Conservation (phyloP, 2,888 invertebrate species). For the Chouioia cunea region DNA sequence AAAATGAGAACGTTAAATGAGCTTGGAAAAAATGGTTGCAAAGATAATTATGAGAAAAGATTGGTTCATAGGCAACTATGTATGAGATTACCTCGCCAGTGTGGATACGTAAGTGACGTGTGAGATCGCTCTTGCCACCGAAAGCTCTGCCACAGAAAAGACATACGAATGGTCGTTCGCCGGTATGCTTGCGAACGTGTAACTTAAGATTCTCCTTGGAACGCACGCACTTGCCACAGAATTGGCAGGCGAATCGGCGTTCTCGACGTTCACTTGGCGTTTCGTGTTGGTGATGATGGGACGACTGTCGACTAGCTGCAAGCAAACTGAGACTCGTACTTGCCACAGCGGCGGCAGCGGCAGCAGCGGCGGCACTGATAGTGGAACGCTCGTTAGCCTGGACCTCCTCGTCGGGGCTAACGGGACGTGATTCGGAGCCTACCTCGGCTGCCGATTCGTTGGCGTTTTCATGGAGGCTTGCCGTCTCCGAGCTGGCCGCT, state of each 20-base stretch:
- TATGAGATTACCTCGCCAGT: slow-evolving; percentile 76
- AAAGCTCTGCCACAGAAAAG: slow-evolving; percentile 90
- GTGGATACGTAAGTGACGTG: slow-evolving; percentile 88
- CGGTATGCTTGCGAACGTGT: slow-evolving; percentile 89
- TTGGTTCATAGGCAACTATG: too few species aligned
- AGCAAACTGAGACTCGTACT: slow-evolving; percentile 56
- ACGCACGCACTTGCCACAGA: slow-evolving; percentile 90
- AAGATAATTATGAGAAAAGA: too few species aligned
- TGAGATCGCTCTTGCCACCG: slow-evolving; percentile 89
- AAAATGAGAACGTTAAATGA: too few species aligned
- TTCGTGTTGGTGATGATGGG: slow-evolving; percentile 50
- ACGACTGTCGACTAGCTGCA: slow-evolving; percentile 47
- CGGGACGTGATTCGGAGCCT: background rate
- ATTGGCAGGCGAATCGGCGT: slow-evolving; percentile 85
- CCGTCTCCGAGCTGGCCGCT: slow-evolving; percentile 57
- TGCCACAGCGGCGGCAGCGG: slow-evolving; percentile 53
- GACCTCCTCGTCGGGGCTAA: slow-evolving; percentile 54
- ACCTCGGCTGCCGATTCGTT: slow-evolving; percentile 50
- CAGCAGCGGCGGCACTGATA: slow-evolving; percentile 63
- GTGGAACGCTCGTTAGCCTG: slow-evolving; percentile 70
- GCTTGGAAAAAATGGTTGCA: too few species aligned
- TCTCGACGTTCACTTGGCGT: slow-evolving; percentile 59
- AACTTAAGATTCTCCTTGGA: slow-evolving; percentile 90
- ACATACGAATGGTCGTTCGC: slow-evolving; percentile 91
- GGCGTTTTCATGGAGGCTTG: slow-evolving; percentile 57